Conservation (phyloP, 2,113 vertebrate genomes). For the Orthonyx spaldingii region DNA sequence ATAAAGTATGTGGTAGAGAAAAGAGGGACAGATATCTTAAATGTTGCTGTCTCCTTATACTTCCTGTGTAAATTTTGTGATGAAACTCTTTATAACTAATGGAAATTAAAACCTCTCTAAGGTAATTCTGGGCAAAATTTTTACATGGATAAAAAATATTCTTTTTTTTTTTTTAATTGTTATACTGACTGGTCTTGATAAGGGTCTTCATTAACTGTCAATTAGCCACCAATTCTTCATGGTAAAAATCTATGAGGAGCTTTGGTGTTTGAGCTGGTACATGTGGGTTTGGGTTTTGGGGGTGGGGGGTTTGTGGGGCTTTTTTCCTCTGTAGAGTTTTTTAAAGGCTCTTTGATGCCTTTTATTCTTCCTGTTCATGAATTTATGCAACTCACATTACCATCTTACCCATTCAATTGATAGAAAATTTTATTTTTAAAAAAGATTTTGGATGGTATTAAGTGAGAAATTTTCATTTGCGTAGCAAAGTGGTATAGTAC, state of each 20-base stretch:
- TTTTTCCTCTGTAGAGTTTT: neutral
- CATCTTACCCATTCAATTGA: neutral
- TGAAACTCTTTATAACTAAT: neutral
- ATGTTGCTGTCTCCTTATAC: neutral
- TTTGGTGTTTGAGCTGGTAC: neutral
- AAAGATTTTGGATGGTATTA: neutral
- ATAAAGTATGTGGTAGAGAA: neutral
- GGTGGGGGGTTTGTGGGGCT: rapidly evolving
- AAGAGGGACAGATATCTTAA: neutral
- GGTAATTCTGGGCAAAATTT: neutral
- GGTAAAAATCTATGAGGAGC: neutral
- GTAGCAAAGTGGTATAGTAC: neutral
- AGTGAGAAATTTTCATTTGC: neutral
- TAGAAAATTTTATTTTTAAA: neutral
- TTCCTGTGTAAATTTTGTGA: neutral
- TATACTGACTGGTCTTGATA: neutral
- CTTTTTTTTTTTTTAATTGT: neutral
- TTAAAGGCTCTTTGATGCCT: neutral
- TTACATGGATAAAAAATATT: neutral
- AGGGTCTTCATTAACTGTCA: neutral
- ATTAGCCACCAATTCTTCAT: neutral
- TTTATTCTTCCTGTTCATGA: neutral
- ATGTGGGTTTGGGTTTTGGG: neutral
- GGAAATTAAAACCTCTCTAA: neutral
- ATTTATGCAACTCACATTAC: neutral